A percentile compares a stretch with the other conserved stretches of the same genome.
Conservation (phyloP, 2,113 vertebrate species). For the Cinclus cinclus region DNA sequence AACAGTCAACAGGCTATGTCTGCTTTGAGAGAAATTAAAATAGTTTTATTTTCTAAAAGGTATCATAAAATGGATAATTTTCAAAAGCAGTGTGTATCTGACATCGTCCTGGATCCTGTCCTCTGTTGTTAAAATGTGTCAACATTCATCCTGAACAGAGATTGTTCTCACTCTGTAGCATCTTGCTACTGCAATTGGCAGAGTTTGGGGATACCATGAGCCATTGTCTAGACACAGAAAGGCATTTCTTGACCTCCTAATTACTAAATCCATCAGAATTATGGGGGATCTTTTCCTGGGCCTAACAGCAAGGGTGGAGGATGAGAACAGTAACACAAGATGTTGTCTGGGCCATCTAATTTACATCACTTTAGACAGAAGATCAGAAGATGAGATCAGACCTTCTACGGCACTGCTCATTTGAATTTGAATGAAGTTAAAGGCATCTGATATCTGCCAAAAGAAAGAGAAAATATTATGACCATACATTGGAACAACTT, state of each 20-base stretch:
- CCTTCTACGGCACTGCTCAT: not conserved
- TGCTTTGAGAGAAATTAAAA: not conserved
- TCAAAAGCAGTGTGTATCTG: not conserved
- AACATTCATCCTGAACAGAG: not conserved
- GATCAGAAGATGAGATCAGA: not conserved
- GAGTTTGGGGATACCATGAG: not conserved
- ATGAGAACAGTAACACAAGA: not conserved
- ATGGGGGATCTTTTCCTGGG: not conserved
- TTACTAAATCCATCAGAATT: not conserved
- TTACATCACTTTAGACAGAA: not conserved
- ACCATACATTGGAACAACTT: not conserved
- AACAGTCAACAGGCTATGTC: not conserved
- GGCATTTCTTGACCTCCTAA: not conserved
- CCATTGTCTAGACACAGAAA: not conserved
- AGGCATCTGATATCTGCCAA: not conserved
- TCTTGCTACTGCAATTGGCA: not conserved
- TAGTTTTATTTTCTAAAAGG: not conserved
- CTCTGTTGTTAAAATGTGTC: not conserved
- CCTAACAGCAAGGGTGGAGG: not conserved
- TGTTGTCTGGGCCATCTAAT: not conserved
- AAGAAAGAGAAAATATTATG: constrained; percentile 6
- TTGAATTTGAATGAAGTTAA: not conserved
- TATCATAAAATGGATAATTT: not conserved
- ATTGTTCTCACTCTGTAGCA: not conserved
- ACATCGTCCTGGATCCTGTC: not conserved